Conservation (phyloP, 1,140 invertebrate species). For the Conopomorpha cramerella region DNA sequence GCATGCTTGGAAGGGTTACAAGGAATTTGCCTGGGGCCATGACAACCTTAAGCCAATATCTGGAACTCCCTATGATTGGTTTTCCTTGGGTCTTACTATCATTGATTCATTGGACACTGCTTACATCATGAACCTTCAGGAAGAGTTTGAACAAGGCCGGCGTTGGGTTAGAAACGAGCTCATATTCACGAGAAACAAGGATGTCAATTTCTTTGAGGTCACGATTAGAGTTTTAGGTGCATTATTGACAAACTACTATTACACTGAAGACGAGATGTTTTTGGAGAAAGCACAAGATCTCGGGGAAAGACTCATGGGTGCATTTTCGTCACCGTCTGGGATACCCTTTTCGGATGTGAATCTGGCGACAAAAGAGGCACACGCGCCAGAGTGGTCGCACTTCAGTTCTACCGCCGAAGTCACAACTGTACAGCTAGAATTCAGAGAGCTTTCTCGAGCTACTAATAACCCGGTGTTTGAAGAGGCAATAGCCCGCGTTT, state of each 20-base stretch:
- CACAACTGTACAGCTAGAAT: constrained; percentile 91
- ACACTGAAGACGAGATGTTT: constrained; percentile 84
- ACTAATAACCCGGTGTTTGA: constrained; percentile 81
- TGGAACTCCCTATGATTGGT: constrained; percentile 84
- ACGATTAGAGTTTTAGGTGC: constrained; percentile 93
- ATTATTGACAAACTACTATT: constrained; percentile 84
- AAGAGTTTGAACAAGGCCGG: constrained; percentile 87
- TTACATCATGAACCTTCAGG: constrained; percentile 87
- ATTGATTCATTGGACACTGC: constrained; percentile 91
- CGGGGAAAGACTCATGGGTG: constrained; percentile 81
- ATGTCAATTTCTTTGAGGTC: constrained; percentile 96
- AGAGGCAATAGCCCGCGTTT: constrained; percentile 80
- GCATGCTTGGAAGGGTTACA: constrained; percentile 92
- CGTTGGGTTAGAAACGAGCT: constrained; percentile 82
- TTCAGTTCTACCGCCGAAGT: constrained; percentile 94
- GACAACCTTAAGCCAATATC: constrained; percentile 92
- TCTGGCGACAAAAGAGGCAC: constrained; percentile 77
- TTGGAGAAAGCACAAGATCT: constrained; percentile 85
- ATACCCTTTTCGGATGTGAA: constrained; percentile 95
- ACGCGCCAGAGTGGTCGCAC: constrained; percentile 89
- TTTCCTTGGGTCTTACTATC: constrained; percentile 87
- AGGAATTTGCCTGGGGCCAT: constrained; percentile 90
- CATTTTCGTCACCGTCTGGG: constrained; percentile 81
- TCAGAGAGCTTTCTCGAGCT: constrained; percentile 81
- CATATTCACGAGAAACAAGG: constrained; percentile 78